These are phyloP conservation scores for Apostichopus leukothele DNA, from an alignment of 53 echinoderm and acorn worm genomes.

Conservation along the genomic window DNA sequence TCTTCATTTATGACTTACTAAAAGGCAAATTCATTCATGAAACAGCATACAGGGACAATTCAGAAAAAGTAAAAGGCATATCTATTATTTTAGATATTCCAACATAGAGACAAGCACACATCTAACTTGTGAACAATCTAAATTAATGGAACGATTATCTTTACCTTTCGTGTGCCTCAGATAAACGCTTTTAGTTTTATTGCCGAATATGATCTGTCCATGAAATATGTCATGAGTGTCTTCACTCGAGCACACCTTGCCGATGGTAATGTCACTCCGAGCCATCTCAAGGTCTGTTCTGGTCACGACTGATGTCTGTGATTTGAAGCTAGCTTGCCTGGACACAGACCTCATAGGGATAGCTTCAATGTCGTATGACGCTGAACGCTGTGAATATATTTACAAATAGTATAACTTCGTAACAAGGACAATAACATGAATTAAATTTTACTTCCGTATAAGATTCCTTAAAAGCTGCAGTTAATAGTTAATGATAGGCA, in stretches of 20 bases:
- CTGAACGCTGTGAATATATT: background rate
- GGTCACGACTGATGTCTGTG: background rate
- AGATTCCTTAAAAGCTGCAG: no score
- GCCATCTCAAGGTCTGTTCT: constrained; percentile 20
- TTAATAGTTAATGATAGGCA: no score
- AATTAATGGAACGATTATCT: background rate
- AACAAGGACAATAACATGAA: no score
- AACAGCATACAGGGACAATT: no score
- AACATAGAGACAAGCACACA: no score
- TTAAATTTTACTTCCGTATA: no score
- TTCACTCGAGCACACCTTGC: constrained; percentile 9
- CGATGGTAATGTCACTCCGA: constrained; percentile 2
- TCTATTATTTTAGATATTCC: no score
- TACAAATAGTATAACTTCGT: no score
- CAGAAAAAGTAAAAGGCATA: no score
- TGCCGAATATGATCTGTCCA: constrained; percentile 18
- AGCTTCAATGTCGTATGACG: constrained; percentile 31
- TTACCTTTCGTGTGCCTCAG: constrained; percentile 28
- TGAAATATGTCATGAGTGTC: constrained; percentile 32
- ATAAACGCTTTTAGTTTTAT: constrained; percentile 28
- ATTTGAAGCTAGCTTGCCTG: constrained; percentile 29
- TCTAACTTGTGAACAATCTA: background rate
- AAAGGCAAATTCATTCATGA: no score
- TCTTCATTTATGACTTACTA: no score
- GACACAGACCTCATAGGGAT: constrained; percentile 1